A percentile compares a stretch with the other conserved stretches of the same genome.
phyloP scores from a whole-genome alignment of 2,797 vertebrate species.

The Zalophus californianus region DNA sequence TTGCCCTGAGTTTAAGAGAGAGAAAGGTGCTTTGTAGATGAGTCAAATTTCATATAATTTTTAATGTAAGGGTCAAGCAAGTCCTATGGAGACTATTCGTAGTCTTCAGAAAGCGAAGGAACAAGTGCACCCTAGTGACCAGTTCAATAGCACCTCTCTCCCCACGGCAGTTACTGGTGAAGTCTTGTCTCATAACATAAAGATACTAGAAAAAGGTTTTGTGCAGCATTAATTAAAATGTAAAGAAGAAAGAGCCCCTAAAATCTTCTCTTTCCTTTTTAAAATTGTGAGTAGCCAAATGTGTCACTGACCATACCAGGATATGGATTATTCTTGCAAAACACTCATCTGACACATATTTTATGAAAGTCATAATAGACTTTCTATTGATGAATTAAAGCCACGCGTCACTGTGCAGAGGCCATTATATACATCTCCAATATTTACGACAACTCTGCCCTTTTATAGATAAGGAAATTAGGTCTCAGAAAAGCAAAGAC shows the following conservation, averaged over 20 bases:
- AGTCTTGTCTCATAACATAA: not conserved
- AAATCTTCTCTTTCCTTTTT: not conserved
- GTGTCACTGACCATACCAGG: not conserved
- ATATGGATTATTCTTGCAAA: conserved; percentile 40
- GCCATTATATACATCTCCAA: not conserved
- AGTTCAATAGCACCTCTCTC: fast-evolving
- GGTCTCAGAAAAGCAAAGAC: conserved; percentile 59
- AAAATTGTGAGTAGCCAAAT: not conserved
- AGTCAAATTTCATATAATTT: conserved; percentile 58
- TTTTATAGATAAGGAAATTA: conserved; percentile 66
- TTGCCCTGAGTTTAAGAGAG: conserved; percentile 56
- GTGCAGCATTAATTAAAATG: conserved; percentile 13
- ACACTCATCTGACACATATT: conserved; percentile 28
- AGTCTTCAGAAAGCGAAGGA: not conserved
- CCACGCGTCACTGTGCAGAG: not conserved
- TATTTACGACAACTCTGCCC: conserved; percentile 22
- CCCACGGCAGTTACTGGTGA: fast-evolving
- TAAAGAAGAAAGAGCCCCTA: not conserved
- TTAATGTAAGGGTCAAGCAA: not conserved
- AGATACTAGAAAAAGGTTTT: not conserved
- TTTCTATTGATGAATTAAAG: conserved; percentile 35
- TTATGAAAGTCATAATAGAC: conserved; percentile 54
- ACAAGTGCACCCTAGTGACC: not conserved
- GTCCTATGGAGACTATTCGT: not conserved
- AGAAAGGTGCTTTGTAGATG: not conserved